A percentile compares a stretch with the other conserved stretches of the same genome.
These are phyloP conservation scores for Cremastinae sp. DNA, from an alignment of 2,888 invertebrate genomes.

Conservation along the genomic window DNA sequence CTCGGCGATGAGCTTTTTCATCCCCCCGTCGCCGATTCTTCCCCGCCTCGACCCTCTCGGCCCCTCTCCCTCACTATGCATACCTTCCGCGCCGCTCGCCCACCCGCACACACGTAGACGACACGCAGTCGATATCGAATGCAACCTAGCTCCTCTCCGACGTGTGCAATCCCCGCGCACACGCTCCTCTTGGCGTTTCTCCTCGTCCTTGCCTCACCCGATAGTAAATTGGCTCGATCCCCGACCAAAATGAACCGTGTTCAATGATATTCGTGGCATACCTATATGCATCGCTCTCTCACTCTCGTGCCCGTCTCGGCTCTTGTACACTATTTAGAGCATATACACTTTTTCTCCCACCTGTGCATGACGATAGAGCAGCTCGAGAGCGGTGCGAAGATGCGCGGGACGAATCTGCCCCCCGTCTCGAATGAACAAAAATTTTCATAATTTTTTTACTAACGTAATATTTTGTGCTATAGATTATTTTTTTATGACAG, in stretches of 20 bases:
- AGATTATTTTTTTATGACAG: too few relatives aligned
- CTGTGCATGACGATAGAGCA: not conserved
- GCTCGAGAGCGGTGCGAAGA: not conserved
- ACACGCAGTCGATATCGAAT: not conserved
- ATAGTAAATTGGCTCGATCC: conserved; percentile 23
- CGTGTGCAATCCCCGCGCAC: not conserved
- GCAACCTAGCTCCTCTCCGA: not conserved
- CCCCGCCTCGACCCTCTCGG: not conserved
- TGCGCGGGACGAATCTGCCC: too few relatives aligned
- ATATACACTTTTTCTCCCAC: conserved; percentile 25
- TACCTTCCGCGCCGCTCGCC: conserved; percentile 15
- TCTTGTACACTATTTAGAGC: conserved; percentile 31
- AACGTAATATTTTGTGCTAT: too few relatives aligned
- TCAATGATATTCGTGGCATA: conserved; percentile 40
- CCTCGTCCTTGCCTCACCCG: conserved; percentile 19
- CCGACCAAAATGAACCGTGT: conserved; percentile 23
- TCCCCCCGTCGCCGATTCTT: conserved; percentile 8
- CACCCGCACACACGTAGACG: not conserved
- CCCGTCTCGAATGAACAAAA: too few relatives aligned
- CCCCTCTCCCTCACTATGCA: conserved; percentile 6
- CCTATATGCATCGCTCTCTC: conserved; percentile 44
- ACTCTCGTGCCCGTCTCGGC: conserved; percentile 29
- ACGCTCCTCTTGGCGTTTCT: conserved; percentile 8
- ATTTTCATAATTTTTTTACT: too few relatives aligned
- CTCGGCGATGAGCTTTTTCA: conserved; percentile 48